Evolutionary conservation across 92 coral and sea anemone genomes (phyloP).

Genomic region (Porites divaricata): DNA sequence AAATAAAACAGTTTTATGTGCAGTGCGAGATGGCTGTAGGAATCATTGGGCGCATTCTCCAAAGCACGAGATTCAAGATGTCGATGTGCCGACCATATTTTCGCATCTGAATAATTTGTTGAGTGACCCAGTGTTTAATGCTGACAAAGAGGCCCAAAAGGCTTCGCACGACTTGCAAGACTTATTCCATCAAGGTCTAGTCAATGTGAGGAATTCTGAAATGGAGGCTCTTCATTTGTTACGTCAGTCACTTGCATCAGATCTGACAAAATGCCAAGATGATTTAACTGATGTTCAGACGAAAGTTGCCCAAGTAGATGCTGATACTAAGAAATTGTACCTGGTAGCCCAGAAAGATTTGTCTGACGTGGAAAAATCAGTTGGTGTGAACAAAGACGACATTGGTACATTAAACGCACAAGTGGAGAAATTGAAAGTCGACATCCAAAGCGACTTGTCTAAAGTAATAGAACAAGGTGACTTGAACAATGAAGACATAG

Average conservation of each 20-base stretch:
- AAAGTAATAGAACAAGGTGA: neutral
- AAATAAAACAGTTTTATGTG: neutral
- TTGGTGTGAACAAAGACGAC: neutral
- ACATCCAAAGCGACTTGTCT: neutral
- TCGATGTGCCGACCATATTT: constrained; percentile 30
- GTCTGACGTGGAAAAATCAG: too few relatives aligned
- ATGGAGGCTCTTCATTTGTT: neutral
- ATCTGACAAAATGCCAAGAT: too few relatives aligned
- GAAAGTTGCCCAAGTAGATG: too few relatives aligned
- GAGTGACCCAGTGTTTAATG: constrained; percentile 13
- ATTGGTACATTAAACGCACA: neutral
- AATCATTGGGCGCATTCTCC: constrained; percentile 82
- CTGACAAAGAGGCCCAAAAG: constrained; percentile 21
- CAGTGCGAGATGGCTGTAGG: neutral
- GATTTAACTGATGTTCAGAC: too few relatives aligned
- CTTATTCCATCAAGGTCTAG: constrained; percentile 11
- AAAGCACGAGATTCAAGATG: constrained; percentile 55
- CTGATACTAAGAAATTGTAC: too few relatives aligned
- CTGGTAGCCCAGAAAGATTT: too few relatives aligned
- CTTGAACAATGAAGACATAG: neutral
- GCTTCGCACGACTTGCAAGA: constrained; percentile 22
- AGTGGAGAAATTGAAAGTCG: neutral
- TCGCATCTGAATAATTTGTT: constrained; percentile 21
- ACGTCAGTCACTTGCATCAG: too few relatives aligned
- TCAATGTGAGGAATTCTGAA: constrained; percentile 4